Evolutionary conservation across 2,113 vertebrate species (phyloP), one percentile per base, ranked within the genome.

Genomic region (Chloroceryle aenea): DNA sequence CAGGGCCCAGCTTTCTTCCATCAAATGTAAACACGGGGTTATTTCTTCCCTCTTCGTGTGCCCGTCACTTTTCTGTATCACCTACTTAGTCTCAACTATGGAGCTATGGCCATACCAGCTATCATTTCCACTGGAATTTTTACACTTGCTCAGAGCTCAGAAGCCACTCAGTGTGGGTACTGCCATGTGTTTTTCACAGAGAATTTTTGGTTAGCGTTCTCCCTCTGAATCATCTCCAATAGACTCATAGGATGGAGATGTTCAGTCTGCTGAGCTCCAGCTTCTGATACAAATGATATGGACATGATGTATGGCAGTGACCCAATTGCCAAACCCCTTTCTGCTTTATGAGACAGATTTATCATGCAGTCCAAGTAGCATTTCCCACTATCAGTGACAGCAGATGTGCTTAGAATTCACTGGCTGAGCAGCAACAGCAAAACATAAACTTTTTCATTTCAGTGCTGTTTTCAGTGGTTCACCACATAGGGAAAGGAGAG

Each of bases 321-420:
- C 61, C 73, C 81, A 76, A 20, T 62, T 91, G 67, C 71, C 71
- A 85, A 58, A 61, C 21, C 14, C 10, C 38, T 75, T 75, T 86
- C 77, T 82, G 52, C 73, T 78, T 42, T 66, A 45, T 32, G 43
- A 72, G n/a, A 23, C 62, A 48, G 56, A 52, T 75, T 64, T 85
- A 45, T 87, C 69, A 45, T 67, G 55, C 79, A 86, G 55, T 45
- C 75, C 53, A 83, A 76, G 40, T 10, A 68, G 32, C 78, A 58
- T 73, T 92, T 88, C 55, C 34, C 81, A 36, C 74, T 89, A 22
- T 93, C 83, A 67, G 23, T 50, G 34, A 15, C 71, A 87, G 69
- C 73, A 40, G 61, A 56, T 95, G 56, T 6, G 27, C 58, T 78
- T 87, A 63, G 61, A 84, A 92, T 72, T 87, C 76, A 72, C 23